These are phyloP conservation scores for Diplodus puntazzo DNA, from an alignment of 2,797 vertebrate genomes.

Conservation along the genomic window DNA sequence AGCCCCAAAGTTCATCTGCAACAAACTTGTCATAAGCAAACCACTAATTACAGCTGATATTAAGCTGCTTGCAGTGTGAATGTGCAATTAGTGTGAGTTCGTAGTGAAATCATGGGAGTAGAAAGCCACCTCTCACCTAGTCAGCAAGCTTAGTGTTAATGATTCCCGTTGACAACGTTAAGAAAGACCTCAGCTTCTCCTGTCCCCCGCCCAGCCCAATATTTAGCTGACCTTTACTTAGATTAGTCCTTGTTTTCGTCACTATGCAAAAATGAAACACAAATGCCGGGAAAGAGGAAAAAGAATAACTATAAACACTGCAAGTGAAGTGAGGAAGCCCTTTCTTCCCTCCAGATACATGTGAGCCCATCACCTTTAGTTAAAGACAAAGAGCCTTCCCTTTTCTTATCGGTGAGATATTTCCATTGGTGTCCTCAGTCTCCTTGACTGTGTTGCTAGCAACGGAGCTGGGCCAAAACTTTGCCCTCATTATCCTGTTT, in stretches of 20 bases:
- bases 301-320: slow-evolving; percentile 29
- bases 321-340: slow-evolving; percentile 34
- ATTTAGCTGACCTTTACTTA: slow-evolving; percentile 44
- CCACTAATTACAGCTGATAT: slow-evolving; percentile 33
- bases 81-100: slow-evolving; percentile 33
- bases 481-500: slow-evolving; percentile 59
- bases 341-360: slow-evolving; percentile 44
- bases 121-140: slow-evolving; percentile 22
- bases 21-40: slow-evolving; percentile 36
- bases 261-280: slow-evolving; percentile 32
- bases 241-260: slow-evolving; percentile 33
- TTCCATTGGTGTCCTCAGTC: slow-evolving; percentile 53
- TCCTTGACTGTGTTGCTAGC: slow-evolving; percentile 60
- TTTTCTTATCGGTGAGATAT: slow-evolving; percentile 50
- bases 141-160: slow-evolving; percentile 27
- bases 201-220: not conserved
- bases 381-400: slow-evolving; percentile 33
- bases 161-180: slow-evolving; percentile 23
- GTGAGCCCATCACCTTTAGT: slow-evolving; percentile 51
- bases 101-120: slow-evolving; percentile 20
- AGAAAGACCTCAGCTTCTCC: slow-evolving; percentile 18
- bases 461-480: slow-evolving; percentile 56
- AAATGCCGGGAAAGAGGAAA: slow-evolving; percentile 30
- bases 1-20: slow-evolving; percentile 30
- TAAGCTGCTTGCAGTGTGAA: slow-evolving; percentile 32